Evolutionary conservation across 1,140 invertebrate genomes (phyloP).

Genomic region (Hylaeus anthracinus): DNA sequence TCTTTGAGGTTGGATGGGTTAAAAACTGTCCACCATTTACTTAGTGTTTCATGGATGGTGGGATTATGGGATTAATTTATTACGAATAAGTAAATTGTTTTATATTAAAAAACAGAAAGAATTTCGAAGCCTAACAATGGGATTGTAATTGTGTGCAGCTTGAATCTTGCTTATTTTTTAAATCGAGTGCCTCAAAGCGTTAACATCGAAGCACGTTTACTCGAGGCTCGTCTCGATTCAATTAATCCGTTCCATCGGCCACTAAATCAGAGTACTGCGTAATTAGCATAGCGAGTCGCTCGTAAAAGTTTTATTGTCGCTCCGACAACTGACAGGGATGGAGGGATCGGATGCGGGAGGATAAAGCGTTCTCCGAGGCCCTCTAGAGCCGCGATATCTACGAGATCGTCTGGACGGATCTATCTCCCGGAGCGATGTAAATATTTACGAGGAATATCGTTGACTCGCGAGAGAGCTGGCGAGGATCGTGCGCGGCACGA

Average conservation of each 20-base stretch:
- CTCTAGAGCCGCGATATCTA: background rate
- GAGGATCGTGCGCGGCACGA: constrained; percentile 30
- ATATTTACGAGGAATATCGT: constrained; percentile 47
- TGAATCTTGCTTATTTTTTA: no score
- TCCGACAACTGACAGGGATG: background rate
- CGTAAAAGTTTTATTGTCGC: constrained; percentile 16
- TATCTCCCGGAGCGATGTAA: constrained; percentile 32
- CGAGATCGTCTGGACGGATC: constrained; percentile 30
- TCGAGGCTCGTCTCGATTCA: constrained; percentile 13
- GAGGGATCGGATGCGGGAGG: no score
- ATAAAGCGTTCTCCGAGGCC: background rate
- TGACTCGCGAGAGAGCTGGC: background rate
- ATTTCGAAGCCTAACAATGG: no score
- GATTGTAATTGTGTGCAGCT: no score
- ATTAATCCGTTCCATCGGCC: constrained; percentile 9
- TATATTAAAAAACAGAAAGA: no score
- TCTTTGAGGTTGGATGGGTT: no score
- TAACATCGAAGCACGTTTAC: background rate
- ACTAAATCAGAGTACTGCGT: background rate
- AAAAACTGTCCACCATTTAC: no score
- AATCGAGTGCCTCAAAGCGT: no score
- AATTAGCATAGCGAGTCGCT: constrained; percentile 15
- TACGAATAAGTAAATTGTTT: no score
- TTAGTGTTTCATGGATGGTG: no score
- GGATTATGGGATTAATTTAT: no score